These are phyloP conservation scores for Philereme vetulata DNA, from an alignment of 2,888 invertebrate genomes.

Conservation along the genomic window DNA sequence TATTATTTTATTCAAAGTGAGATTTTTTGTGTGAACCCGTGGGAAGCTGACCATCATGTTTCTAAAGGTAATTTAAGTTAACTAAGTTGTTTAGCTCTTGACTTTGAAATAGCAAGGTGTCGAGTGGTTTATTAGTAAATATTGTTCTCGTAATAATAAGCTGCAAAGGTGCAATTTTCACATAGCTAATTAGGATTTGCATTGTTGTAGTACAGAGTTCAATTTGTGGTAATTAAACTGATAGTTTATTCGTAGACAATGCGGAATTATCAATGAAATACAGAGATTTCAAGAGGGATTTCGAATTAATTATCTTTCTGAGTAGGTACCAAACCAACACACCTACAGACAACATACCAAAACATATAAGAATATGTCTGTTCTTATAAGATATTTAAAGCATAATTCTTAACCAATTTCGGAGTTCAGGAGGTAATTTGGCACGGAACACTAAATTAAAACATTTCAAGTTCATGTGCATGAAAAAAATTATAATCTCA, in stretches of 20 bases:
- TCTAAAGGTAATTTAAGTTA: constrained; percentile 58
- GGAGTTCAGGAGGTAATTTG: background rate
- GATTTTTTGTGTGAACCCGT: constrained; percentile 43
- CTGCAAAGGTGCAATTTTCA: constrained; percentile 47
- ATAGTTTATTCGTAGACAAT: constrained; percentile 8
- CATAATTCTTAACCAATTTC: background rate
- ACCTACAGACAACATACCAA: no score
- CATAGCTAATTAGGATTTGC: constrained; percentile 42
- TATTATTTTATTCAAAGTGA: constrained; percentile 42
- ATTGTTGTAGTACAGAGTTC: constrained; percentile 41
- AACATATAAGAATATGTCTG: no score
- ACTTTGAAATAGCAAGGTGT: constrained; percentile 49
- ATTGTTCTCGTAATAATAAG: constrained; percentile 52
- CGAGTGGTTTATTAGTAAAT: constrained; percentile 53
- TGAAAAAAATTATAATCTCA: constrained; percentile 29
- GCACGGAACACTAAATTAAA: background rate
- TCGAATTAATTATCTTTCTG: background rate
- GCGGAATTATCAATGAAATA: constrained; percentile 11
- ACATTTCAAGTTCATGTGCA: background rate
- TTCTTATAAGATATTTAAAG: background rate
- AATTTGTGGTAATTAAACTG: constrained; percentile 17
- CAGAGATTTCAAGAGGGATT: constrained; percentile 10
- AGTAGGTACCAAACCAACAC: no score
- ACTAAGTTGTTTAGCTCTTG: constrained; percentile 46
- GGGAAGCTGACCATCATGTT: constrained; percentile 51